These are phyloP conservation scores for Leptura quadrifasciata DNA, from an alignment of 2,888 invertebrate genomes.

Conservation along the genomic window DNA sequence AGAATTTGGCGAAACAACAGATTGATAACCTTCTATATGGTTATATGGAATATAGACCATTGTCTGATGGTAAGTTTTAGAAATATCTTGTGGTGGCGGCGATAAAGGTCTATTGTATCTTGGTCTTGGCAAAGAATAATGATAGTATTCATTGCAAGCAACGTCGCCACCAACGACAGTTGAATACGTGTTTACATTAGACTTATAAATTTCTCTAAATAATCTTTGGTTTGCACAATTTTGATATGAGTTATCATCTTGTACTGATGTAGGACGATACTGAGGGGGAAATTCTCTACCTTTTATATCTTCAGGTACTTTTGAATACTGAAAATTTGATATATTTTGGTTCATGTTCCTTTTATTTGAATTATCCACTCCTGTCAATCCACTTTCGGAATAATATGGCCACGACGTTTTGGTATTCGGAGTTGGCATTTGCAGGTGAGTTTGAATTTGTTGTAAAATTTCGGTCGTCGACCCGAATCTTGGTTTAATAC, in stretches of 20 bases:
- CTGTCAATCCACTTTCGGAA: constrained; percentile 76
- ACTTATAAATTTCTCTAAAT: constrained; percentile 60
- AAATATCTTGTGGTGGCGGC: constrained; percentile 79
- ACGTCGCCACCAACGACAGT: constrained; percentile 60
- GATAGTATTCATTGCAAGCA: constrained; percentile 66
- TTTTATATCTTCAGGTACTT: constrained; percentile 63
- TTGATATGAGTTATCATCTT: constrained; percentile 75
- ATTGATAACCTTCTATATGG: constrained; percentile 70
- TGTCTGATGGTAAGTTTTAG: constrained; percentile 81
- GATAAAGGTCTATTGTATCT: constrained; percentile 80
- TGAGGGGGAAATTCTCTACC: constrained; percentile 56
- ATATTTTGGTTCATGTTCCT: constrained; percentile 64
- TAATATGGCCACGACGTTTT: constrained; percentile 82
- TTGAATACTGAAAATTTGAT: constrained; percentile 61
- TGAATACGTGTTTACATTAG: constrained; percentile 38
- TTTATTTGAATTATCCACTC: constrained; percentile 64
- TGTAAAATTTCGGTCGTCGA: constrained; percentile 87
- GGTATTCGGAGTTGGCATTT: constrained; percentile 74
- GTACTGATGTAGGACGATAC: constrained; percentile 67
- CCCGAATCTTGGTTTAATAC: constrained; percentile 91
- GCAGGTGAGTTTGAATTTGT: constrained; percentile 84
- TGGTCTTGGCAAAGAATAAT: constrained; percentile 63
- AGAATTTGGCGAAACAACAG: constrained; percentile 60
- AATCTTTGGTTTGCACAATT: constrained; percentile 74
- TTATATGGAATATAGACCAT: constrained; percentile 83